phyloP scores from a whole-genome alignment of 2,888 invertebrate genomes.

The Bimastos eiseni region DNA sequence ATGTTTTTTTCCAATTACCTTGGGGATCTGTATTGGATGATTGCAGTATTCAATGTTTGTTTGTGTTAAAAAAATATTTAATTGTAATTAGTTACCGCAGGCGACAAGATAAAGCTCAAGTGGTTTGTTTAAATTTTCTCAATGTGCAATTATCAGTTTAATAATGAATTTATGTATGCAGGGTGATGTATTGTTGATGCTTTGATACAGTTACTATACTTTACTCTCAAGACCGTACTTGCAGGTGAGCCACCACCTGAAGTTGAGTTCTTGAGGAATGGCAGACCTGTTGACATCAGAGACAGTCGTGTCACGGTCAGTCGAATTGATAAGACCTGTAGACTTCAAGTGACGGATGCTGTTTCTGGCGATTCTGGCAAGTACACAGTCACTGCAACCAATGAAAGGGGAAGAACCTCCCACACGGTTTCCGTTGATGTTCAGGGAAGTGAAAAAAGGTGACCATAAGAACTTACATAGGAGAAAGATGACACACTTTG shows the following conservation, averaged over 20 bases:
- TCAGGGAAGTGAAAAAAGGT: constrained; percentile 5
- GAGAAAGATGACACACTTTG: background rate
- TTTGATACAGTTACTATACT: background rate
- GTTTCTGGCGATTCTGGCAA: constrained; percentile 47
- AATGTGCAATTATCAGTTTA: too few species aligned
- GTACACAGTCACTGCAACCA: constrained; percentile 51
- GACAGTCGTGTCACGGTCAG: constrained; percentile 3
- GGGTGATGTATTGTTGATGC: too few species aligned
- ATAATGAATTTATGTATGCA: too few species aligned
- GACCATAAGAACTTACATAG: background rate
- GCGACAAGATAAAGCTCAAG: too few species aligned
- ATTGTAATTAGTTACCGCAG: too few species aligned
- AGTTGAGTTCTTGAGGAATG: constrained; percentile 8
- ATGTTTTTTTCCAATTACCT: too few species aligned
- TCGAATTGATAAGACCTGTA: background rate
- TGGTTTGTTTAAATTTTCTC: too few species aligned
- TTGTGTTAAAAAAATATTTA: too few species aligned
- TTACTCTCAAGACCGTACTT: background rate
- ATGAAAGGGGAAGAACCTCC: constrained; percentile 47
- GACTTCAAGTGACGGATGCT: constrained; percentile 43
- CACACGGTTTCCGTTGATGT: constrained; percentile 47
- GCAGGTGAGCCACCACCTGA: constrained; percentile 4
- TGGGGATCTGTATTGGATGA: too few species aligned
- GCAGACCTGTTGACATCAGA: background rate
- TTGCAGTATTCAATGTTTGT: too few species aligned